Evolutionary conservation across 2,888 invertebrate genomes (phyloP), one percentile per base, ranked within the genome.

Genomic region (Eilema caniola): DNA sequence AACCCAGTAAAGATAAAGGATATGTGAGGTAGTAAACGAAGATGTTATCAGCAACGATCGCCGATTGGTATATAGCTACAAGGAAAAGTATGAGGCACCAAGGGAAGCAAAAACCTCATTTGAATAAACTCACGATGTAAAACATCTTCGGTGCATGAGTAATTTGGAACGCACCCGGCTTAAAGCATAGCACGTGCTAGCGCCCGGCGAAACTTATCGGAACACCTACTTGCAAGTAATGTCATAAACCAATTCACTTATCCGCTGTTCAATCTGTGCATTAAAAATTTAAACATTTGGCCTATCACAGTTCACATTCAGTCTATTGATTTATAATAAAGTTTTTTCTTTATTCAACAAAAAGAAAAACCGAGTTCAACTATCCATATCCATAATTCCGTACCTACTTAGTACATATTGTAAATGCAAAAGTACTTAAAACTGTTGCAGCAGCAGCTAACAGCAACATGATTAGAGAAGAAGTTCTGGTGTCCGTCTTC

Each of bases 91-190:
- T 86, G 88, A 87, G 84, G 81, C 87, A 87, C 80, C 72, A 69
- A 62, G 74, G 79, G 80, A 82, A 85, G 86, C 84, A 89, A 89
- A 88, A 89, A 90, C 73, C 83, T 88, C 79, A 90, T 91, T 92
- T 90, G 83, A 90, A 91, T 92, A 88, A 78, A 75, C 82, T 77
- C 78, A 82, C 80, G 83, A 88, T 72, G 71, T 77, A 67, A 69
- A 82, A 80, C 81, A 83, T 88, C 86, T 84, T 85, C 81, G 85
- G 84, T 88, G 90, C 90, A 90, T 90, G 87, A 81, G 84, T 89
- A 89, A 89, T 89, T 83, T 73, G 67, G 74, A 77, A 85, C 79
- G 83, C 86, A 86, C 79, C 81, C 81, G 78, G 75, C 75, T 74
- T 66, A 62, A 72, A 77, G 81, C 80, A 78, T 74, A 83, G 83